Conservation (phyloP, 2,888 invertebrate species). For the Agrochola lychnidis region DNA sequence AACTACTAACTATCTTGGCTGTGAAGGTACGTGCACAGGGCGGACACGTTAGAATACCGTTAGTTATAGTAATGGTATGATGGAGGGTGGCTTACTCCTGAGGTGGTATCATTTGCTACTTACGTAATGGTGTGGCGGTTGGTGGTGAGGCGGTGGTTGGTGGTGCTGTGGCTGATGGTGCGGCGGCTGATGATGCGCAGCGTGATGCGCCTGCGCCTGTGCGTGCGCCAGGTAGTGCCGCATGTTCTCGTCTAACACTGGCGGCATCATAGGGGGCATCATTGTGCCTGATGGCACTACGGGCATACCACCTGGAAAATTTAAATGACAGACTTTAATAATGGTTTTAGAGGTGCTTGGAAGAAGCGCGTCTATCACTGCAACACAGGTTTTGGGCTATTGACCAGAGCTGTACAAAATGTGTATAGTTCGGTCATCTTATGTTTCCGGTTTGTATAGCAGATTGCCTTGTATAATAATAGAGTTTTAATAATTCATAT, state of each 20-base stretch:
- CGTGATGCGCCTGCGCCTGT: constrained; percentile 89
- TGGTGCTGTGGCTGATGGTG: constrained; percentile 89
- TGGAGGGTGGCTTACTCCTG: neutral
- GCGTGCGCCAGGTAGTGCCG: constrained; percentile 95
- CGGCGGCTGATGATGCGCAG: constrained; percentile 88
- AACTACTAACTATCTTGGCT: neutral
- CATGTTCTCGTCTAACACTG: constrained; percentile 97
- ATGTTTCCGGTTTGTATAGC: too few relatives aligned
- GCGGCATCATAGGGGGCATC: constrained; percentile 96
- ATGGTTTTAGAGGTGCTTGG: neutral
- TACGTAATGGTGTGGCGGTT: constrained; percentile 92
- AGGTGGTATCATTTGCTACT: constrained; percentile 76
- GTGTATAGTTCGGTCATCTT: too few relatives aligned
- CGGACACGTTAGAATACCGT: neutral
- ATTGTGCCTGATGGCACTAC: constrained; percentile 95
- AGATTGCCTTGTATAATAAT: too few relatives aligned
- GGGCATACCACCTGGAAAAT: constrained; percentile 92
- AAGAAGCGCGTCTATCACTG: neutral
- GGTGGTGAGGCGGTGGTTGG: constrained; percentile 94
- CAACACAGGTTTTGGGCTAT: neutral
- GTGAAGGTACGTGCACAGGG: neutral
- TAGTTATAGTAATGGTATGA: neutral
- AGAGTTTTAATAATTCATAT: too few relatives aligned
- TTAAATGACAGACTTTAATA: constrained; percentile 4
- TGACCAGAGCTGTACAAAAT: too few relatives aligned